Conservation (phyloP, 2,888 invertebrate genomes). For the Gymnocheta viridis region DNA sequence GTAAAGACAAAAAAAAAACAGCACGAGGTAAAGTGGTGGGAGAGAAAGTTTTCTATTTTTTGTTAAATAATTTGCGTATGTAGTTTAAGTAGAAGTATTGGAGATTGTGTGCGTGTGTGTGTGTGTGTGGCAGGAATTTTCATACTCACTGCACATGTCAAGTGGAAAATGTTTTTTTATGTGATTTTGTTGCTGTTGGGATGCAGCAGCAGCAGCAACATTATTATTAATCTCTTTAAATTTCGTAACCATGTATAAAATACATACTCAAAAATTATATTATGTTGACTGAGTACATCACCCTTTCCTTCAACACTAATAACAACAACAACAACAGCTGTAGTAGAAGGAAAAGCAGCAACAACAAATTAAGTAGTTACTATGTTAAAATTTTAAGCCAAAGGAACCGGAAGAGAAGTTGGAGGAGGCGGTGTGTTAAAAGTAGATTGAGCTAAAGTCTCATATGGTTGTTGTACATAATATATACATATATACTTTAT, state of each 20-base stretch:
- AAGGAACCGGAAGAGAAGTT: background rate
- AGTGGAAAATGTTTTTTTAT: constrained; percentile 59
- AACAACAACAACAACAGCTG: constrained; percentile 18
- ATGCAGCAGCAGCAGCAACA: constrained; percentile 61
- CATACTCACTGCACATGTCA: constrained; percentile 73
- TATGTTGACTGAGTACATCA: constrained; percentile 61
- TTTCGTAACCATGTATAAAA: constrained; percentile 22
- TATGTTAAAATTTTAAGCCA: constrained; percentile 40
- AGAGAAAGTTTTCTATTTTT: background rate
- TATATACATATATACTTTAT: background rate
- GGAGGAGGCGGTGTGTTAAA: background rate
- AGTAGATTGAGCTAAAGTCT: constrained; percentile 8
- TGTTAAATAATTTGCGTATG: constrained; percentile 43
- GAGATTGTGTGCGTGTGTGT: constrained; percentile 4
- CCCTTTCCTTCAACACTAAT: constrained; percentile 47
- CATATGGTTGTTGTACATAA: constrained; percentile 51
- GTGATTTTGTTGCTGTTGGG: constrained; percentile 27
- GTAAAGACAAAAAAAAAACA: constrained; percentile 16
- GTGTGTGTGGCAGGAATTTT: constrained; percentile 29
- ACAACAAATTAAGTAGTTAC: constrained; percentile 65
- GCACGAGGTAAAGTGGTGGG: background rate
- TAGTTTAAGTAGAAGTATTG: constrained; percentile 17
- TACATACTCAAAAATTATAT: constrained; percentile 29
- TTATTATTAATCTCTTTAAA: constrained; percentile 60
- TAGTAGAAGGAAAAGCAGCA: background rate